Evolutionary conservation across 2,113 vertebrate genomes (phyloP).

Genomic region (Platycercus adscitus): DNA sequence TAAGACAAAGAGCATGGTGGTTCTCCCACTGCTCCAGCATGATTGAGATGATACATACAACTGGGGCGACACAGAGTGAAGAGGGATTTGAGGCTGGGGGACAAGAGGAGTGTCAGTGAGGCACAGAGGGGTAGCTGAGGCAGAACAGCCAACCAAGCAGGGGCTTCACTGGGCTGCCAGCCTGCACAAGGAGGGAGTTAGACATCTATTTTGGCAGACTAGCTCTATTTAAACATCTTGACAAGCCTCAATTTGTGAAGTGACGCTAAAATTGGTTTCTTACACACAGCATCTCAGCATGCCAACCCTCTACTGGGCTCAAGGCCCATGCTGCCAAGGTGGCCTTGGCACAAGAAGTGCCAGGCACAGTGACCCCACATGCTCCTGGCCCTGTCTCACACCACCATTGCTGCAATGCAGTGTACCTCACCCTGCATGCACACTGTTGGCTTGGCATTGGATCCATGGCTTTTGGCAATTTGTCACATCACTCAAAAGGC

Average conservation of each 20-base stretch:
- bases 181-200: not conserved
- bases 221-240: not conserved
- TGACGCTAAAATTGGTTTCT: not conserved
- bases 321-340: not conserved
- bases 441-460: not conserved
- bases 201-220: not conserved
- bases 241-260: not conserved
- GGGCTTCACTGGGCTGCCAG: not conserved
- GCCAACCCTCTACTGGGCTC: not conserved
- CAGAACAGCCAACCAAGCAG: not conserved
- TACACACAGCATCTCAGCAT: not conserved
- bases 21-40: not conserved
- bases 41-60: not conserved
- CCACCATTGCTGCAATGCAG: fast-evolving
- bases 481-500: not conserved
- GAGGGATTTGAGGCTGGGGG: not conserved
- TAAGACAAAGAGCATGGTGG: not conserved
- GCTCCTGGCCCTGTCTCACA: not conserved
- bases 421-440: fast-evolving
- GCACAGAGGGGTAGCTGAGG: not conserved
- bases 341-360: not conserved
- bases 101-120: not conserved
- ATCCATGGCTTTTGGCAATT: not conserved
- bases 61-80: not conserved
- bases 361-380: not conserved